Evolutionary conservation across 1,140 invertebrate species (phyloP).

Genomic region (Macrostomum lignano): DNA sequence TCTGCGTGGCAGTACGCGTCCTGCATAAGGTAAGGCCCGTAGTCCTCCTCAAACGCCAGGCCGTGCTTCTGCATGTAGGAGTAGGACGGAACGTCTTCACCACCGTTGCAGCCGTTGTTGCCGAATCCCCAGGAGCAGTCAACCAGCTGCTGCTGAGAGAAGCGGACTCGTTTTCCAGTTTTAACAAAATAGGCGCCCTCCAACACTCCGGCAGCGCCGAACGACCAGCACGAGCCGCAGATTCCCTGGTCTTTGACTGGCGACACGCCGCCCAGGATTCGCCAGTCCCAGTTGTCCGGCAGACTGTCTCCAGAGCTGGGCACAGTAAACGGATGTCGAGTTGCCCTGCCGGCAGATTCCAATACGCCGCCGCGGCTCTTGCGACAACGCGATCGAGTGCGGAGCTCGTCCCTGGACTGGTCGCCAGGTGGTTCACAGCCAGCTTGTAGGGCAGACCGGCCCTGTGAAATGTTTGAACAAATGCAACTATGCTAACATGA

Average conservation of each 20-base stretch:
- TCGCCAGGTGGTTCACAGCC: no score
- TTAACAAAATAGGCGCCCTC: slow-evolving; percentile 69
- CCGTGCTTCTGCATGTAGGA: no score
- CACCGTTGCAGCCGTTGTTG: slow-evolving; percentile 4
- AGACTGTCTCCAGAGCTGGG: no score
- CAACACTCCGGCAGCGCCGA: slow-evolving; percentile 41
- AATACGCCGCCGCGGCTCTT: no score
- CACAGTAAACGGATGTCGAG: no score
- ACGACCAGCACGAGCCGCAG: slow-evolving; percentile 22
- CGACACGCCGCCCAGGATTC: slow-evolving; percentile 30
- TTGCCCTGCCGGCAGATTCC: no score
- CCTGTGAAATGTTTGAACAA: no score
- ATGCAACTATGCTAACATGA: no score
- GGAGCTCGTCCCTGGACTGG: no score
- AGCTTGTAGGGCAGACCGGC: no score
- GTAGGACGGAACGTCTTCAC: neutral
- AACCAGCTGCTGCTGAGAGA: slow-evolving; percentile 76
- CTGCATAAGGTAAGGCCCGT: slow-evolving; percentile 29
- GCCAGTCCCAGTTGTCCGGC: slow-evolving; percentile 13
- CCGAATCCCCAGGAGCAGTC: slow-evolving; percentile 55
- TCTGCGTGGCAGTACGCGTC: slow-evolving; percentile 60
- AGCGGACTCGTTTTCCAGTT: slow-evolving; percentile 44
- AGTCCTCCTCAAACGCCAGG: no score
- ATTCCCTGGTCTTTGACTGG: slow-evolving; percentile 16
- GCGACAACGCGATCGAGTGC: slow-evolving; percentile 5